Evolutionary conservation across 2,113 vertebrate species (phyloP).

Genomic region (Chamaetylas fuelleborni): DNA sequence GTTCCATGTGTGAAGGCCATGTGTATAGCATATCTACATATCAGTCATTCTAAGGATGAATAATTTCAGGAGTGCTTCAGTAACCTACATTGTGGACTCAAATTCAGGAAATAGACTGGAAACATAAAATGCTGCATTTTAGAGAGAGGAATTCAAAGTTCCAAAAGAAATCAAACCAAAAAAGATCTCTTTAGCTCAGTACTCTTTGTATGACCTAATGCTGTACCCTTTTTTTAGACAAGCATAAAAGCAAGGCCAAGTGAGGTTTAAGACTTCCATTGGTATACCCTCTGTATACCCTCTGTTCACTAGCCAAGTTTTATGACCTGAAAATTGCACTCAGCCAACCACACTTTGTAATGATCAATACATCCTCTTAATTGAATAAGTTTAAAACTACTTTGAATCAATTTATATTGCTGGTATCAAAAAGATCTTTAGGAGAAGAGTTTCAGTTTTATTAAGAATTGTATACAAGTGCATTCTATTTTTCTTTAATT

Average conservation of each 20-base stretch:
- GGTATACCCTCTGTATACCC: neutral
- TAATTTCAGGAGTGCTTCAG: neutral
- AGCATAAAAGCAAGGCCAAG: neutral
- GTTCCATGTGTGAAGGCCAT: fast-evolving
- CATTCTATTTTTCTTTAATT: neutral
- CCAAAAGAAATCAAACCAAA: neutral
- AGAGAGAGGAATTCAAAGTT: neutral
- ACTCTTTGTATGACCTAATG: neutral
- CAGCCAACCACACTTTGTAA: fast-evolving
- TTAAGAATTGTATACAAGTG: neutral
- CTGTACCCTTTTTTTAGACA: neutral
- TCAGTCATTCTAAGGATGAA: neutral
- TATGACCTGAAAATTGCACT: neutral
- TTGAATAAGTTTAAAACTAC: neutral
- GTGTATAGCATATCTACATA: neutral
- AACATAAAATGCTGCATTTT: neutral
- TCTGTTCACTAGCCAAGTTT: neutral
- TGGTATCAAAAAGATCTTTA: neutral
- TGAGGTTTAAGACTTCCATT: neutral
- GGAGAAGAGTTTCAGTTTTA: neutral
- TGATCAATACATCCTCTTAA: neutral
- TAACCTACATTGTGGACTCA: neutral
- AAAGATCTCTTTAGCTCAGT: neutral
- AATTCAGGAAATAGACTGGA: neutral
- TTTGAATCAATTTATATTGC: neutral